Evolutionary conservation across 2,113 vertebrate genomes (phyloP).

Genomic region (Onychostoma macrolepis): DNA sequence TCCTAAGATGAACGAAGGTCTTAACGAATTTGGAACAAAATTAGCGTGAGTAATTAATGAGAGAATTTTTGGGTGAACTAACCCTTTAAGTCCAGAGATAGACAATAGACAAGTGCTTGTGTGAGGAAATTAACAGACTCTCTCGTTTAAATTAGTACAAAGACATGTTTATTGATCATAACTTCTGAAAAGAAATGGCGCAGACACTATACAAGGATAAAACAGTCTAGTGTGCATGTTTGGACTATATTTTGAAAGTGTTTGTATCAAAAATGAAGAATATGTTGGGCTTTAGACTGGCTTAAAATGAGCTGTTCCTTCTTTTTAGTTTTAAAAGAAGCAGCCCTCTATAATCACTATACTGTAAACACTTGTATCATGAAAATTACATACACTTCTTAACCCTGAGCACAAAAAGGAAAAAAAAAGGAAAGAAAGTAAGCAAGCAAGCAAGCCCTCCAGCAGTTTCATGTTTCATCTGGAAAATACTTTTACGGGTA

Average conservation of each 20-base stretch:
- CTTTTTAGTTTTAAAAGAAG: conserved; percentile 9
- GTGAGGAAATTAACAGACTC: not conserved
- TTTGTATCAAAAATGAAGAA: not conserved
- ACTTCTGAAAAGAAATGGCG: not conserved
- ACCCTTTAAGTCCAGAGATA: not conserved
- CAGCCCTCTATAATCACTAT: not conserved
- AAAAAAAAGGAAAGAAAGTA: not conserved
- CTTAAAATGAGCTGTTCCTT: not conserved
- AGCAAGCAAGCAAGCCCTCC: not conserved
- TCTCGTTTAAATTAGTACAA: not conserved
- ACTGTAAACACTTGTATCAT: not conserved
- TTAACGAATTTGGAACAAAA: no score
- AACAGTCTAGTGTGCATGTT: not conserved
- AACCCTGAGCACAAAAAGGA: not conserved
- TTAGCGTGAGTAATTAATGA: no score
- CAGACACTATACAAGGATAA: not conserved
- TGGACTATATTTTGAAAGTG: not conserved
- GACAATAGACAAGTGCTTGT: not conserved
- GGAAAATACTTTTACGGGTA: conserved; percentile 46
- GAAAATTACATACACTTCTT: not conserved
- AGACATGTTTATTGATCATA: not conserved
- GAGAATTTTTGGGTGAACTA: no score
- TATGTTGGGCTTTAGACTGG: not conserved
- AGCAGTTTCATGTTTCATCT: not conserved
- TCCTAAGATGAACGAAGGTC: no score